Percentiles rank a stretch among this genome's conserved stretches.
Evolutionary conservation across 2,113 vertebrate species (phyloP).

Genomic region (Aspiorhynchus laticeps): DNA sequence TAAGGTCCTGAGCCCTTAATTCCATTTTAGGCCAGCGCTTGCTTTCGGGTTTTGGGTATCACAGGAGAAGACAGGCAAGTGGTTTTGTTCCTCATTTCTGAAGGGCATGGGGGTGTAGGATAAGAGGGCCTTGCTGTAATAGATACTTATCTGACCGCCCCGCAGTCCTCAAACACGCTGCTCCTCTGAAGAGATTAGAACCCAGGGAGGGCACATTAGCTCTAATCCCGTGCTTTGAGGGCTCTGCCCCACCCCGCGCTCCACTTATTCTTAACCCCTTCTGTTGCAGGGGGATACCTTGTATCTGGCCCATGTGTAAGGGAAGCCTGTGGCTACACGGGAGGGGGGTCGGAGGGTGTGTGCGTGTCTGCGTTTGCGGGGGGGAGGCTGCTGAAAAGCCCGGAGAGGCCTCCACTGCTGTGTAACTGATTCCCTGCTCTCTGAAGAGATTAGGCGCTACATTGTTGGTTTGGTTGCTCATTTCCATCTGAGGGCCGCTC

Average conservation of each 20-base stretch:
- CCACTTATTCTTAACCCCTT: conserved; percentile 76
- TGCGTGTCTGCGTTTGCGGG: conserved; percentile 52
- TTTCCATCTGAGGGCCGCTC: conserved; percentile 82
- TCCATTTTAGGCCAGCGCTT: conserved; percentile 81
- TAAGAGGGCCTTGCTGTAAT: conserved; percentile 83
- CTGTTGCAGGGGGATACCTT: conserved; percentile 67
- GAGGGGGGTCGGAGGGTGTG: conserved; percentile 62
- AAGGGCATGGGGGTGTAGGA: conserved; percentile 69
- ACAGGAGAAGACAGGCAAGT: conserved; percentile 75
- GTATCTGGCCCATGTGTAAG: conserved; percentile 71
- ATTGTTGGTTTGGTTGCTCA: conserved; percentile 84
- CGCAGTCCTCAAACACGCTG: conserved; percentile 82
- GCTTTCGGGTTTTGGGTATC: conserved; percentile 74
- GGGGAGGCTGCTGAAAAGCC: conserved; percentile 72
- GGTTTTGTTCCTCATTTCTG: conserved; percentile 77
- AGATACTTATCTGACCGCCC: conserved; percentile 85
- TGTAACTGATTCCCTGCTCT: conserved; percentile 81
- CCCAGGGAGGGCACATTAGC: conserved; percentile 85
- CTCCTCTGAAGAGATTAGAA: conserved; percentile 85
- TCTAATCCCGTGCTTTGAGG: conserved; percentile 85
- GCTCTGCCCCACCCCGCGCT: conserved; percentile 65
- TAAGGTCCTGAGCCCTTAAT: conserved; percentile 78
- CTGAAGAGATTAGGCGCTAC: conserved; percentile 83
- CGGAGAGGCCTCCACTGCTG: conserved; percentile 77
- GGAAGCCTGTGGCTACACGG: conserved; percentile 73